A percentile compares a stretch with the other conserved stretches of the same genome.
Conservation (phyloP, 2,888 invertebrate species). For the Zhuqinia jingwanae region DNA sequence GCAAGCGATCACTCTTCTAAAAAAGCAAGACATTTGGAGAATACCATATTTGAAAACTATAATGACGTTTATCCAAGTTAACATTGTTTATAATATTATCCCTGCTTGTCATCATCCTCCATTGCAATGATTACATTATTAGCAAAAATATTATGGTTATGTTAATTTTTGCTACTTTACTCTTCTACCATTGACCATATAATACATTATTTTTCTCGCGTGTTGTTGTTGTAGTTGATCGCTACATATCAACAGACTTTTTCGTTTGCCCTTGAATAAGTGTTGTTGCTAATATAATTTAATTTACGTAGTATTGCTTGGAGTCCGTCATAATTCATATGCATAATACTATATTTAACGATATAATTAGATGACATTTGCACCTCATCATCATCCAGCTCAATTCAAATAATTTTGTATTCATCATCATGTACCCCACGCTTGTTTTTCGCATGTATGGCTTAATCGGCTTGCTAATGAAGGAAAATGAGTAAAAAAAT, state of each 20-base stretch:
- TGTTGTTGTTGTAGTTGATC: not conserved
- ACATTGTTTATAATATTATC: not conserved
- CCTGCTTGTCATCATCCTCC: not conserved
- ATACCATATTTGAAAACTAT: conserved; percentile 54
- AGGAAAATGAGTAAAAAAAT: too few species aligned
- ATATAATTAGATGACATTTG: conserved; percentile 48
- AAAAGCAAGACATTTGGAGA: conserved; percentile 47
- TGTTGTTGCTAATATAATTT: conserved; percentile 36
- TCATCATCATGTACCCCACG: too few species aligned
- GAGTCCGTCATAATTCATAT: conserved; percentile 31
- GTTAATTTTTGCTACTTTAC: conserved; percentile 47
- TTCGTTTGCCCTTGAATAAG: conserved; percentile 56
- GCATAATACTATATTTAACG: conserved; percentile 4
- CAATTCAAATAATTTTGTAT: too few species aligned
- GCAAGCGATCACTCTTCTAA: conserved; percentile 43
- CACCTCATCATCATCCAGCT: conserved; percentile 17
- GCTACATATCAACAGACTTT: conserved; percentile 12
- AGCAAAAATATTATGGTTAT: not conserved
- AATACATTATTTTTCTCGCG: not conserved
- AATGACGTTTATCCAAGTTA: conserved; percentile 66
- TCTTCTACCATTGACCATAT: not conserved
- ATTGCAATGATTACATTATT: conserved; percentile 45
- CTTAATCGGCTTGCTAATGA: too few species aligned
- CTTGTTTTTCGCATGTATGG: too few species aligned
- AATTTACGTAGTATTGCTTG: conserved; percentile 38